Evolutionary conservation across 2,888 invertebrate species (phyloP).

Genomic region (Agonopterix arenella): DNA sequence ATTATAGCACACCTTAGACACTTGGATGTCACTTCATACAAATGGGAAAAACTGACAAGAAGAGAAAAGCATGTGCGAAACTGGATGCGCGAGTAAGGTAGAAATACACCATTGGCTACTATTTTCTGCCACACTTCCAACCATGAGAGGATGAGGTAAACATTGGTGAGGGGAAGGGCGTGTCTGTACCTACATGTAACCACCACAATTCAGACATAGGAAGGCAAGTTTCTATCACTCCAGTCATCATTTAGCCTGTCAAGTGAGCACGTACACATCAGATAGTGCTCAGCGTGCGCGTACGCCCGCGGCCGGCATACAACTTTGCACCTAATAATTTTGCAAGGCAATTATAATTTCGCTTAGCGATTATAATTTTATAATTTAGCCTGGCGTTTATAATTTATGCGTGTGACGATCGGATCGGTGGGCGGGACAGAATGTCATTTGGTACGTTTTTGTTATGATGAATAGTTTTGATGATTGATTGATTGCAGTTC

Average conservation of each 20-base stretch:
- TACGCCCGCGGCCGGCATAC: constrained; percentile 38
- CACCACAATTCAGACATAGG: constrained; percentile 13
- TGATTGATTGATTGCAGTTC: constrained; percentile 26
- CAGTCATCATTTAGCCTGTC: constrained; percentile 53
- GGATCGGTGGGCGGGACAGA: constrained; percentile 18
- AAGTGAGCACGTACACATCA: constrained; percentile 39
- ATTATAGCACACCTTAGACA: no score
- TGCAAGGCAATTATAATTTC: constrained; percentile 57
- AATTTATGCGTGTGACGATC: constrained; percentile 18
- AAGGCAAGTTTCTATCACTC: constrained; percentile 43
- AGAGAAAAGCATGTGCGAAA: no score
- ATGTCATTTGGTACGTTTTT: constrained; percentile 17
- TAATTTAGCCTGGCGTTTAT: constrained; percentile 11
- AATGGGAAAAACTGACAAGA: no score
- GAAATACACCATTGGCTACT: no score
- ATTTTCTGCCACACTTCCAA: no score
- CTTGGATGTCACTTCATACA: no score
- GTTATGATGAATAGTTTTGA: constrained; percentile 22
- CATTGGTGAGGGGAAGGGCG: no score
- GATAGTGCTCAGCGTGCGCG: constrained; percentile 31
- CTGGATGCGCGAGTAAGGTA: no score
- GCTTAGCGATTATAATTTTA: constrained; percentile 20
- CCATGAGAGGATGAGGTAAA: no score
- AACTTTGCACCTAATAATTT: constrained; percentile 70
- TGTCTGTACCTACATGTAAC: no score